Conservation (phyloP, 2,113 vertebrate species). For the Peromyscus californicus region DNA sequence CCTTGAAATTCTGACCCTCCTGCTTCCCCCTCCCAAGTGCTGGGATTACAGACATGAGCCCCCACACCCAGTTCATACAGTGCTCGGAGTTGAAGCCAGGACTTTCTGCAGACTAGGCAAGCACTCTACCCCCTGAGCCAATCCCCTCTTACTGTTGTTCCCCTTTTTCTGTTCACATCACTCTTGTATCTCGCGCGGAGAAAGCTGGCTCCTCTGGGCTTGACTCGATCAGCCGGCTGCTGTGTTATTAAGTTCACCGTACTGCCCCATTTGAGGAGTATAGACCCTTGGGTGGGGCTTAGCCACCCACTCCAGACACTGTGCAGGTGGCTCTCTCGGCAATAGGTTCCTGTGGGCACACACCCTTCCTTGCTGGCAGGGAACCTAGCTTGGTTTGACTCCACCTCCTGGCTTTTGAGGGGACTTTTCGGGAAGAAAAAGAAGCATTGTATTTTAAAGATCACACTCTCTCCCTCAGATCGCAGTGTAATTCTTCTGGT, state of each 20-base stretch:
- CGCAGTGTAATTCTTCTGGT: background rate
- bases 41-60: background rate
- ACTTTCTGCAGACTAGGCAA: too few species aligned
- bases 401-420: background rate
- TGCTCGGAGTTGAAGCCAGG: background rate
- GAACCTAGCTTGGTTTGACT: background rate
- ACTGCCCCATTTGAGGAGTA: too few species aligned
- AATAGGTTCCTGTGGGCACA: background rate
- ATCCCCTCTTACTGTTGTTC: too few species aligned
- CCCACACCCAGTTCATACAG: background rate
- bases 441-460: background rate
- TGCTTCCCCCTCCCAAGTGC: background rate
- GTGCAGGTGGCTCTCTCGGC: background rate
- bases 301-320: background rate
- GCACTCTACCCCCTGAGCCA: background rate
- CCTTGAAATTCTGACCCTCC: background rate
- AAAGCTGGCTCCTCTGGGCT: background rate
- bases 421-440: slow-evolving; percentile 25
- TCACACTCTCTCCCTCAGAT: background rate
- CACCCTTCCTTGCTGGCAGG: background rate
- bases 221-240: background rate
- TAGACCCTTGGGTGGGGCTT: background rate
- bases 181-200: background rate
- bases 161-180: background rate
- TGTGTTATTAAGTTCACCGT: background rate